phyloP scores from a whole-genome alignment of 2,888 invertebrate species.

The Anticlea derivata region DNA sequence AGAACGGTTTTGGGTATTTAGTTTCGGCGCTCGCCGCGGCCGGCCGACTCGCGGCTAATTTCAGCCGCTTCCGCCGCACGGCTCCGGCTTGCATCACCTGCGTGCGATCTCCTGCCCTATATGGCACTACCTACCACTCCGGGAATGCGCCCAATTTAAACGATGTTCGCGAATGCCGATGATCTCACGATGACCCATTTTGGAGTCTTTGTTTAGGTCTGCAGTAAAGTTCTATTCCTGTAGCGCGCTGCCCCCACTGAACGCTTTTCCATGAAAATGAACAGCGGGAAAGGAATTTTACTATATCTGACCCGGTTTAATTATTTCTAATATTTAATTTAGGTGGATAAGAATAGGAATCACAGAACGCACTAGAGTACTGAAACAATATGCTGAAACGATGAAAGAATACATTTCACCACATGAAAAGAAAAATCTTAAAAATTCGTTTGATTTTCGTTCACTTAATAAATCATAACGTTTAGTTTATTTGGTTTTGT shows the following conservation, averaged over 20 bases:
- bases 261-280: constrained; percentile 9
- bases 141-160: constrained; percentile 22
- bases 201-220: constrained; percentile 23
- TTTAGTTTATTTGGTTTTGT: too few species aligned
- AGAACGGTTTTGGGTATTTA: constrained; percentile 25
- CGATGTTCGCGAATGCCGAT: constrained; percentile 24
- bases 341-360: too few species aligned
- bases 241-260: constrained; percentile 3
- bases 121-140: constrained; percentile 19
- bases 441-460: neutral
- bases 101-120: constrained; percentile 27
- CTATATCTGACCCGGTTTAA: neutral
- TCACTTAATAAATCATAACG: neutral
- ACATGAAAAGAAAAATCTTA: too few species aligned
- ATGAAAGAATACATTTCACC: too few species aligned
- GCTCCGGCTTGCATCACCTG: constrained; percentile 30
- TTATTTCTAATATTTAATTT: too few species aligned
- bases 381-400: too few species aligned
- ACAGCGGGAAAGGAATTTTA: neutral
- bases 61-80: constrained; percentile 57
- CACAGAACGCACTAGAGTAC: too few species aligned
- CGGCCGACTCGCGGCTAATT: constrained; percentile 62
- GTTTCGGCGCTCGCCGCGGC: constrained; percentile 44
- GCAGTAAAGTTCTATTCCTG: constrained; percentile 19
- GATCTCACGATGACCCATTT: constrained; percentile 32